phyloP scores from a whole-genome alignment of 2,888 invertebrate species.

The Ormyrus nitidulus region DNA sequence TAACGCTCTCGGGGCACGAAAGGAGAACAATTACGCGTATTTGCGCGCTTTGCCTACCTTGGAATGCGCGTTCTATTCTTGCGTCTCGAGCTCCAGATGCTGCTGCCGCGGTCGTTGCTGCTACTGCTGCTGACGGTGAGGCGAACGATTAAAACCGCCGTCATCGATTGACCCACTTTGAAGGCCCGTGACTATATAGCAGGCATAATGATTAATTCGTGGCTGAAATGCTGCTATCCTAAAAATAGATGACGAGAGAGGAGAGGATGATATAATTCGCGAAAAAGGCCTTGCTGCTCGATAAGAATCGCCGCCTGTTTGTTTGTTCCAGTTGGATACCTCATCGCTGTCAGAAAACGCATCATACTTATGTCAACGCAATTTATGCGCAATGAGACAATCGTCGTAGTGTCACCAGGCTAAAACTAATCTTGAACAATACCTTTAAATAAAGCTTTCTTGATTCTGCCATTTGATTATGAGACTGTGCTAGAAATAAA shows the following conservation, averaged over 20 bases:
- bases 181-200: slow-evolving; percentile 40
- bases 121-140: slow-evolving; percentile 6
- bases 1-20: not conserved
- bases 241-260: slow-evolving; percentile 12
- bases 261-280: not conserved
- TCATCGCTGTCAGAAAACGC: no score
- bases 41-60: slow-evolving; percentile 32
- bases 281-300: not conserved
- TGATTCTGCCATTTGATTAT: no score
- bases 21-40: slow-evolving; percentile 43
- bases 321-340: no score
- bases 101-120: no score
- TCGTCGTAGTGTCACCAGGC: no score
- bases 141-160: slow-evolving; percentile 53
- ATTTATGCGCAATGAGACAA: not conserved
- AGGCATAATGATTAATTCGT: slow-evolving; percentile 51
- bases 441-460: no score
- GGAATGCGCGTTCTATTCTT: slow-evolving; percentile 47
- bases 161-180: slow-evolving; percentile 60
- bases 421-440: no score
- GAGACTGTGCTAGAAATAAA: no score
- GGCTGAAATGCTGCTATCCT: slow-evolving; percentile 1
- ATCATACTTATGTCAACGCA: no score
- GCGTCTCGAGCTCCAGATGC: slow-evolving; percentile 51
- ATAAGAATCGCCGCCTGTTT: no score